A percentile compares a stretch with the other conserved stretches of the same genome.
phyloP scores from a whole-genome alignment of 2,888 invertebrate species.

The Sesamia inferens region DNA sequence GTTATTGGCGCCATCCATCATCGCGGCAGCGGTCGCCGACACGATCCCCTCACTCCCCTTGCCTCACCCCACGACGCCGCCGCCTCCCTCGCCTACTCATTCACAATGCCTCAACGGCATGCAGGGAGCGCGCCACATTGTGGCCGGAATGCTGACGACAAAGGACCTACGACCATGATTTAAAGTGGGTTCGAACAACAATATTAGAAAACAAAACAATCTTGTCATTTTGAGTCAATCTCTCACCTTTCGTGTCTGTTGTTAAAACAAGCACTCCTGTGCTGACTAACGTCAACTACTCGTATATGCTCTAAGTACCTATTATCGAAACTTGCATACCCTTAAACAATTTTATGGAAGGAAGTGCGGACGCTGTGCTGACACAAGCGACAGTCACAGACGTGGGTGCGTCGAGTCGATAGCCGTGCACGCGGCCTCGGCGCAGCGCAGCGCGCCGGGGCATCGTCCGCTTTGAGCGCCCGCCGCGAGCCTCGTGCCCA shows the following conservation, averaged over 20 bases:
- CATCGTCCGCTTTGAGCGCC: slow-evolving; percentile 39
- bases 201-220: neutral
- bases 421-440: slow-evolving; percentile 15
- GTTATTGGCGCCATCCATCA: slow-evolving; percentile 86
- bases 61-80: slow-evolving; percentile 20
- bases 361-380: slow-evolving; percentile 6
- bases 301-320: neutral
- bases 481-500: slow-evolving; percentile 1
- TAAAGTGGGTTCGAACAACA: neutral
- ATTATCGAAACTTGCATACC: neutral
- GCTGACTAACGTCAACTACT: no score
- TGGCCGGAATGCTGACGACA: neutral
- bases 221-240: neutral
- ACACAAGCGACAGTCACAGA: slow-evolving; percentile 14
- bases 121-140: neutral
- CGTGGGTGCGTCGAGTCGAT: slow-evolving; percentile 15
- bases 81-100: slow-evolving; percentile 30
- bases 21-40: slow-evolving; percentile 69
- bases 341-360: neutral
- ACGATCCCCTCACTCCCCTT: slow-evolving; percentile 34
- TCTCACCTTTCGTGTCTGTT: neutral
- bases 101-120: slow-evolving; percentile 12
- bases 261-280: no score
- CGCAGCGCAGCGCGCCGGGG: slow-evolving; percentile 45
- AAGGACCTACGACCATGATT: neutral